Base-by-base conservation (phyloP, 2,888 invertebrate species). In the Cremastinae sp. region DNA sequence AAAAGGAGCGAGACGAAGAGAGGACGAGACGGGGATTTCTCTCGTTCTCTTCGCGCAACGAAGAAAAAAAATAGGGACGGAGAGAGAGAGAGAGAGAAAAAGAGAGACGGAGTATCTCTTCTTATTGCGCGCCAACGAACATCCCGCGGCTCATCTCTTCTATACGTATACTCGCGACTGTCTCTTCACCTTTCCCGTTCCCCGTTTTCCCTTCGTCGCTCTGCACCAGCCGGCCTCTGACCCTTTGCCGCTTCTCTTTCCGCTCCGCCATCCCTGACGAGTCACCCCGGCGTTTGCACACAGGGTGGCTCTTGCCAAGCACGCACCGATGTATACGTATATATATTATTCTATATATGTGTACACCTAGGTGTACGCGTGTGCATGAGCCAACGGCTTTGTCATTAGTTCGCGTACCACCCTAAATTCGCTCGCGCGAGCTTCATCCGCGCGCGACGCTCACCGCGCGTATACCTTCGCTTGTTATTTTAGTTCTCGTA, bases 401-500 rank as follows among this genome's bases (percentile, higher is more conserved):
- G 85, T 86, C 85, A 86, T 86, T 86, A 86, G 84, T 74, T 79
- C 81, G 83, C 80, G 82, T 79, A 81, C 84, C 85, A 84, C 86
- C 85, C 86, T 86, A 87, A 86, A 86, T 86, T 86, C 85, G 83
- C 85, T 83, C 85, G 83, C 85, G 83, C 74, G 71, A 62, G 28
- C 5, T 28, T 5, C 28, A 5, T 28, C 62, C 75, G 47, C 53
- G 47, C 53, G 47, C 66, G 28, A 66, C 66, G 61, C 37, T 69
- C 64, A 72, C 41, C 69, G 35, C 59, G 59, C 45, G 53, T 55
- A 49, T 22, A 58, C 79, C 76, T 28, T 28, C 28, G 28, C 28
- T 28, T 5, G 28, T 28, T 5, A 2, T 28, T 28, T 5, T 2
- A 2, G 28, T 28, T 28, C 2, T 28, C 5, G 28, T 28, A 5